Base-by-base conservation (phyloP, 1,140 invertebrate genomes). In the Adelges cooleyi region DNA sequence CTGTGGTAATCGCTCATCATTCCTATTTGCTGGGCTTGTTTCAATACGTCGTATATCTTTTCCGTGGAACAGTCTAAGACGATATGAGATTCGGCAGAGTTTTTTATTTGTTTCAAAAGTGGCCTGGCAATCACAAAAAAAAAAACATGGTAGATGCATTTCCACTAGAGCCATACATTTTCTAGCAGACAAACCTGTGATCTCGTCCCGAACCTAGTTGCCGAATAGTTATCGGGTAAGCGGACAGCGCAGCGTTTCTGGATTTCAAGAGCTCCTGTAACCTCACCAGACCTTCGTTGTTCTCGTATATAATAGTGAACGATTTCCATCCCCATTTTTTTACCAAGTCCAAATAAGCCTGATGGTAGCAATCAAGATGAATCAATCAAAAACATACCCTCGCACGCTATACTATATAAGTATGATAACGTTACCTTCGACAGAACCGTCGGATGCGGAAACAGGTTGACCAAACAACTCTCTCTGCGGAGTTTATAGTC, bases 231-330 rank as follows among this genome's bases (percentile, higher is more conserved):
- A 90, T 88, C 6, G 87, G 87, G 75, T 86, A 84, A 69, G 89
- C 86, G 33, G 85, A 86, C 2, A 62, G 23, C 9, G 56, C 54
- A 15, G 87, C 85, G 54, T 88, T 86, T 68, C 93, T 87, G 10
- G 89, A 86, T 77, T 95, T 95, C 10, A 98, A 79, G 40, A 98
- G 79, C 74, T 94, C 90, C 75, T 96, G 93, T 9, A 98, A 79
- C 56, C 92, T 81, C 22, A 95, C 87, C 66, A 98, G 77, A 46
- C 92, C 90, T 72, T 95, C 92, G 74, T 94, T 93, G 77, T 89
- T 91, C 76, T 96, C 92, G 74, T 95, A 96, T 65, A 97, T 86
- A 68, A 97, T 92, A 13, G 92, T 93, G 73, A 96, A 96, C 22
- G 85, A 86, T 75, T 88, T 90, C 93, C 93, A 96, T 20, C 86